Base-by-base conservation (phyloP, 2,113 vertebrate species). In the Anolis carolinensis region DNA sequence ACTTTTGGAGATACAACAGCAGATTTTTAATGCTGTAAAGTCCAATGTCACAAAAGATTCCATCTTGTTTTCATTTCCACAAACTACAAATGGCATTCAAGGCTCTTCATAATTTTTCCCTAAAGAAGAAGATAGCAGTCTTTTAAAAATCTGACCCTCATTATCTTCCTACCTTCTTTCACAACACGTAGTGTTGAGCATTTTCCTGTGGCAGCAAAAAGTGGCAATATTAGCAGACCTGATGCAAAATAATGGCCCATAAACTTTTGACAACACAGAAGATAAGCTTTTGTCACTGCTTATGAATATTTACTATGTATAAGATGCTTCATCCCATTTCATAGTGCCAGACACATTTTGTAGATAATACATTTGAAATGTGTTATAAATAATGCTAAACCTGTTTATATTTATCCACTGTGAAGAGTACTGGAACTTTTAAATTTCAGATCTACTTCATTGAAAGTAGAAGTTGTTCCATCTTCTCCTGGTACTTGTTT, bases 101-200 rank as follows among this genome's bases (percentile, higher is more conserved):
- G 16, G 10, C 44, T 74, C 3, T 74, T 89, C 50, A 86, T 63
- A 16, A 83, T 83, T 85, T n/a, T 78, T 59, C 32, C 48, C 59
- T 71, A 79, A 75, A 88, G 30, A 52, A 86, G 92, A 84, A n/a
- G n/a, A n/a, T 1, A 34, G 78, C 76, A 68, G 82, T 52, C 55
- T 11, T 77, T 84, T 68, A 4, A 23, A 84, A 39, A 36, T 75
- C 7, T 36, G 80, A 1, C 18, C 71, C 62, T 48, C 21, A 50
- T 14, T 62, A 9, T 10, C 36, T 34, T 88, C 44, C 59, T 48
- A 48, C 86, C 70, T 18, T 87, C 48, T 79, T 20, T 1, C 44
- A 52, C 5, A 1, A 32, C 21, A 11, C 6, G 72, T 1, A 44
- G 59, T 36, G 36, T 70, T 72, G 1, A 20, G 1, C 27, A 21